Base-by-base conservation (phyloP, 2,113 vertebrate genomes). In the Barbus barbus region DNA sequence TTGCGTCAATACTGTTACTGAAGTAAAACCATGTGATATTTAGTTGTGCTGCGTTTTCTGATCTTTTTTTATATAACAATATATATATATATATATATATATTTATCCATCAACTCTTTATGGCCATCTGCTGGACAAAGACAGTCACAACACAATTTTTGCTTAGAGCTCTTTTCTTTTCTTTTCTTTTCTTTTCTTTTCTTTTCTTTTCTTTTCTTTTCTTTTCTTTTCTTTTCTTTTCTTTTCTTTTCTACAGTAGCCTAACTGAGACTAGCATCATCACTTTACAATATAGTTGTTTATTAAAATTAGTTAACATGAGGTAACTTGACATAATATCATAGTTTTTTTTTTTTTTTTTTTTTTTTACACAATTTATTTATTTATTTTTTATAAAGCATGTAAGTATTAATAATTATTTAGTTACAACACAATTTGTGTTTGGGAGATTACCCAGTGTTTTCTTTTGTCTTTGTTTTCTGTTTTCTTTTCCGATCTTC, bases 61-160 rank as follows among this genome's bases (percentile, higher is more conserved):
- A 11, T 2, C 12, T 44, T 44, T 44, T n/a, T n/a, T n/a, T n/a
- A n/a, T n/a, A n/a, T n/a, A n/a, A n/a, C n/a, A n/a, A n/a, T n/a
- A n/a, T n/a, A n/a, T n/a, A n/a, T 2, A 1, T 2, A 41, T 41
- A 61, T 24, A 61, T 31, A 8, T 1, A 20, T 65, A 16, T 16
- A 7, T 67, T 28, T 8, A 9, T 18, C 14, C 1, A 11, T 69
- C 65, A 80, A 22, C 46, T 63, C 61, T 84, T 71, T 84, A 44
- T 73, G 33, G 26, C 76, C 83, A 84, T 80, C 83, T 84, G 83
- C 76, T 80, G 83, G 83, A 80, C 65, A 36, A 48, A 56, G 16
- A 11, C 7, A 44, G 12, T 60, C 9, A 58, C 5, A 38, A 28
- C 67, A 69, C 4, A 9, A 11, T 22, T 22, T 69, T 9, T 22